Evolutionary conservation across 2,888 invertebrate species (phyloP).

Genomic region (Hesperia comma): DNA sequence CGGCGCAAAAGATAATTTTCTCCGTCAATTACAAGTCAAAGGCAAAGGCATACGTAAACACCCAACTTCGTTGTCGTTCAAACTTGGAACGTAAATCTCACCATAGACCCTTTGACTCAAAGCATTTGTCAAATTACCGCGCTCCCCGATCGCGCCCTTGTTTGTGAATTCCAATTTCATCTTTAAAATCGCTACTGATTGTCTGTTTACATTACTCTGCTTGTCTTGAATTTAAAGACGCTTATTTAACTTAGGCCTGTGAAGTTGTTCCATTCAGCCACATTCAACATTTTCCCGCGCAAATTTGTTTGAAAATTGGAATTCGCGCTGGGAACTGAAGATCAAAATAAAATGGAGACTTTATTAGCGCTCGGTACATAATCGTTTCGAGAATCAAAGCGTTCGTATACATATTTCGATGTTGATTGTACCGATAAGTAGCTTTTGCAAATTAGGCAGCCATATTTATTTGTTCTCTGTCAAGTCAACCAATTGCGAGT

Average conservation of each 20-base stretch:
- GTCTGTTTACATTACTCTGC: constrained; percentile 80
- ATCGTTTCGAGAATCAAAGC: constrained; percentile 69
- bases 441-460: constrained; percentile 63
- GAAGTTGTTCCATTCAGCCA: constrained; percentile 46
- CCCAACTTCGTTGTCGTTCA: constrained; percentile 31
- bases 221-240: constrained; percentile 74
- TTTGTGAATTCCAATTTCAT: constrained; percentile 67
- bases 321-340: constrained; percentile 39
- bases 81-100: constrained; percentile 36
- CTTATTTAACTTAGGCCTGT: constrained; percentile 59
- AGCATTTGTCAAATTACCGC: constrained; percentile 70
- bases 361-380: constrained; percentile 69
- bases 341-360: constrained; percentile 62
- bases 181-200: constrained; percentile 79
- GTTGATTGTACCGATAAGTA: constrained; percentile 67
- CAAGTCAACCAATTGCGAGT: constrained; percentile 39
- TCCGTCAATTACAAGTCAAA: constrained; percentile 36
- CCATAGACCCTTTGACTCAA: constrained; percentile 47
- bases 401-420: constrained; percentile 61
- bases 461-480: constrained; percentile 58
- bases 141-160: constrained; percentile 49
- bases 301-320: constrained; percentile 32
- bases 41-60: constrained; percentile 33
- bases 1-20: constrained; percentile 32
- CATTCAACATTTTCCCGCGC: constrained; percentile 39